phyloP scores from a whole-genome alignment of 2,113 vertebrate species.

The Gallinago jamesoni region DNA sequence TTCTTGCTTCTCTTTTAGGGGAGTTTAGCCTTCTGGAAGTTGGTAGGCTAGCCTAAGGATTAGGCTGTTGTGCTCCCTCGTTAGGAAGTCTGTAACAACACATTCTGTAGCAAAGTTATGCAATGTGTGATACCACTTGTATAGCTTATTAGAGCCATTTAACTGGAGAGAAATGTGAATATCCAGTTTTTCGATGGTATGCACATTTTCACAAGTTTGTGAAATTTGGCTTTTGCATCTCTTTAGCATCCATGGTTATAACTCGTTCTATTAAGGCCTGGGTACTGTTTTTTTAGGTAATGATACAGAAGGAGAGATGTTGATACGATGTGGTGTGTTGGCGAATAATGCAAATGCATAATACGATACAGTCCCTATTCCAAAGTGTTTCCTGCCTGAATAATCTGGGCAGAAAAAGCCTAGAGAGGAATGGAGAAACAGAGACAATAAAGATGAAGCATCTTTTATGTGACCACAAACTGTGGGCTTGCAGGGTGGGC shows the following conservation, averaged over 20 bases:
- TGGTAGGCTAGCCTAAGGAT: not conserved
- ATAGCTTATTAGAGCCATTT: not conserved
- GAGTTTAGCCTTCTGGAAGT: not conserved
- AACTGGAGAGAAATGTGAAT: not conserved
- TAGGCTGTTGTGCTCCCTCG: not conserved
- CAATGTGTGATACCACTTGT: not conserved
- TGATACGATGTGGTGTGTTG: not conserved
- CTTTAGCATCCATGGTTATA: not conserved
- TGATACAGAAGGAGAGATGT: not conserved
- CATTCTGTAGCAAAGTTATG: not conserved
- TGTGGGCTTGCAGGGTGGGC: not conserved
- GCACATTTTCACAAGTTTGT: not conserved
- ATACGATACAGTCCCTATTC: not conserved
- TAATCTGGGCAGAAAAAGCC: not conserved
- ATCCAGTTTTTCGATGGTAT: not conserved
- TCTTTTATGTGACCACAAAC: not conserved
- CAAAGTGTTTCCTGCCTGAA: not conserved
- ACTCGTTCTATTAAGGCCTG: not conserved
- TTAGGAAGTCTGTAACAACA: not conserved
- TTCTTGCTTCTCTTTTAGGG: not conserved
- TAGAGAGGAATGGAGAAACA: not conserved
- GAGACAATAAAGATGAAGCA: not conserved
- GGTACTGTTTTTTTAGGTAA: not conserved
- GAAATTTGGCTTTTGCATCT: not conserved
- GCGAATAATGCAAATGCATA: not conserved